A percentile compares a stretch with the other conserved stretches of the same genome.
Evolutionary conservation across 2,888 invertebrate species (phyloP).

Genomic region (Xanthia icteritia): DNA sequence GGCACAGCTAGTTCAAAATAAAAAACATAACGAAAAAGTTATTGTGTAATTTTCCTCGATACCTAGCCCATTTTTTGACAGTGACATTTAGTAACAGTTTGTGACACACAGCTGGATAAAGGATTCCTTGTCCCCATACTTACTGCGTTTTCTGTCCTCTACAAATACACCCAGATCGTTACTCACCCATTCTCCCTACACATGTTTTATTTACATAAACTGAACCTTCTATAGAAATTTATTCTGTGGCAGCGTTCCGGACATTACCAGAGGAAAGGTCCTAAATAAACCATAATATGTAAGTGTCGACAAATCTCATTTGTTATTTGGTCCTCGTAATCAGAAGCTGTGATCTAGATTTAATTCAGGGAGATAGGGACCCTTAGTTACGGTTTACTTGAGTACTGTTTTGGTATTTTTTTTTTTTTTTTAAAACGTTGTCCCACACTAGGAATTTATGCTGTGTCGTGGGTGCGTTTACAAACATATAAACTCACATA

Average conservation of each 20-base stretch:
- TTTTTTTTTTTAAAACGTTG: too few species aligned
- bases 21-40: background rate
- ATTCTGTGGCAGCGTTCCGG: slow-evolving; percentile 25
- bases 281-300: slow-evolving; percentile 47
- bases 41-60: background rate
- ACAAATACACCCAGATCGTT: slow-evolving; percentile 42
- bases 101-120: background rate
- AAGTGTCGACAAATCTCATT: slow-evolving; percentile 43
- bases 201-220: slow-evolving; percentile 40
- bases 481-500: too few species aligned
- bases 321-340: slow-evolving; percentile 44
- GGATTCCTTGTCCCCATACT: background rate
- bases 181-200: slow-evolving; percentile 23
- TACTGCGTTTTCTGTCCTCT: slow-evolving; percentile 24
- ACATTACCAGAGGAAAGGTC: slow-evolving; percentile 28
- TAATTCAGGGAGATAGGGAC: slow-evolving; percentile 19
- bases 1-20: background rate
- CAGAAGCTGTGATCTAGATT: slow-evolving; percentile 54
- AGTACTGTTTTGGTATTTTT: slow-evolving; percentile 17
- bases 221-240: slow-evolving; percentile 36
- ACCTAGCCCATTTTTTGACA: background rate
- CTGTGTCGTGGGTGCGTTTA: too few species aligned
- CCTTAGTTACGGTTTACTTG: background rate
- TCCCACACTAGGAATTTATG: too few species aligned
- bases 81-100: background rate